Base-by-base conservation (phyloP, 2,888 invertebrate genomes). In the Tholera decimalis region DNA sequence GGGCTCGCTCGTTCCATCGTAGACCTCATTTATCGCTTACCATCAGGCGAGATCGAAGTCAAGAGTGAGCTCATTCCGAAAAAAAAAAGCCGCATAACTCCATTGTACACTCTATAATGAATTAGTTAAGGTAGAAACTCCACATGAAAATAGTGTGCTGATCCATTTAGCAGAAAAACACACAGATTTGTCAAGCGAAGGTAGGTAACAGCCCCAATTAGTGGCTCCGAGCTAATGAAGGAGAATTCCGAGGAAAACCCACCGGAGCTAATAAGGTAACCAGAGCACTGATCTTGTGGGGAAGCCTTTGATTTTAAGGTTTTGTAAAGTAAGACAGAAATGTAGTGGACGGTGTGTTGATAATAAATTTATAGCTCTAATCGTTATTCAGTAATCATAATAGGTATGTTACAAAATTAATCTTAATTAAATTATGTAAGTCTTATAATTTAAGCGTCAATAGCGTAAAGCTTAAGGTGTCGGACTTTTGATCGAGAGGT, bases 171-270 rank as follows among this genome's bases (percentile, higher is more conserved):
- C 28, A 41, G 66, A 37, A 64, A 72, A 72, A 73, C 66, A 72
- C 73, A 74, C 73, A 74, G 77, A 73, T 74, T 74, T 77, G 77
- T 74, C 73, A 74, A 57, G 58, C 44, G 30, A 18, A 46, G 54
- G 53, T 50, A 72, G 20, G 37, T 39, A 71, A 74, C 73, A 41
- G 59, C n/a, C 26, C 57, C 73, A 77, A 74, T 74, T 74, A 74
- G 73, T 59, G 73, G 73, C 57, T 37, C n/a, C 2, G 20, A 47
- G 46, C 57, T 73, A 73, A 74, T 73, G 59, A 56, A 72, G 53
- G 67, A 59, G 53, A 72, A 77, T 65, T 59, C 53, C 35, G 22
- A 60, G 53, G 77, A 24, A 51, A 56, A 54, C 59, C 39, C 66
- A 33, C 51, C 28, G 51, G 43, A 24, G 47, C 56, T 63, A 56